Base-by-base conservation (phyloP, 2,113 vertebrate species). In the Lycaon pictus region DNA sequence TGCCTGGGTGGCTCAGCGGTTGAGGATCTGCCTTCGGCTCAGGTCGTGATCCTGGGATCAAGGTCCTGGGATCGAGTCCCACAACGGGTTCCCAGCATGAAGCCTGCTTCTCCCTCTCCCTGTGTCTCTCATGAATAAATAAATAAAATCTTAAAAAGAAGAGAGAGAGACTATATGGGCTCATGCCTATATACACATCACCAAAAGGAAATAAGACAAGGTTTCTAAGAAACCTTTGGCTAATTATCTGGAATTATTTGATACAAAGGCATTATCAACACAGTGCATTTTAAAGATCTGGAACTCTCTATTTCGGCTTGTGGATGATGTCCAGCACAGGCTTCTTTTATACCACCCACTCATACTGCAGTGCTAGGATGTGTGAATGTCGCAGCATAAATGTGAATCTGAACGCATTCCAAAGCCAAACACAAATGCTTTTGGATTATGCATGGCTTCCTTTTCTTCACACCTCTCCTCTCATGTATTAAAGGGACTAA, bases 141-240 rank as follows among this genome's bases (percentile, higher is more conserved):
- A 43, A 43, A 43, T 43, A 43, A 43, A 43, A 43, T 43, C 43
- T 43, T 43, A 43, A 43, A 43, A 43, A 43, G 7, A 37, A n/a
- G 8, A 37, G 74, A n/a, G 6, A 37, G 74, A n/a, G 8, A 37
- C 15, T 3, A 1, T 11, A 1, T 51, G 29, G 23, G 6, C 71
- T 35, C 9, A 3, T 8, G 35, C n/a, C n/a, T 55, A 0, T 2
- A 63, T n/a, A 15, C 13, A 3, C 0, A 11, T 56, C 11, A 20
- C 56, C 29, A 7, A 48, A 35, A 23, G 23, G 67, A 79, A 51
- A 11, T 1, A 29, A 81, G 20, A 37, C 67, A 29, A 35, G 76
- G 9, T 71, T 90, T n/a, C 65, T 71, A 23, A 72, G n/a, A 37
- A 13, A 1, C 10, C 29, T 80, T 88, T 5, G 15, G 43, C 25